Evolutionary conservation across 2,113 vertebrate genomes (phyloP).

Genomic region (Taxidea taxus): DNA sequence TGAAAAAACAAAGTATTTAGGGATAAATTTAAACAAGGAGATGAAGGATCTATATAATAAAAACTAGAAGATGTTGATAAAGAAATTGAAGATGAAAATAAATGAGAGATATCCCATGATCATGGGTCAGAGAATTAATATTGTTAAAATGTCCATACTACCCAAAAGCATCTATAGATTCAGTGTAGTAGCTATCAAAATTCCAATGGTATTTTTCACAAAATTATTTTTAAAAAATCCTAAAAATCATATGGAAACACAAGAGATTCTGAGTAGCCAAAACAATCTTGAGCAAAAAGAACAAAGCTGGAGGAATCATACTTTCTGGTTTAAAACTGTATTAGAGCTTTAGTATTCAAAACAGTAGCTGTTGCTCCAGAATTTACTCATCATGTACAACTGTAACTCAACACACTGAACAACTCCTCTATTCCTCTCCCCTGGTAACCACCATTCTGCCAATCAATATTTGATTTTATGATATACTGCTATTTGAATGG

Average conservation of each 20-base stretch:
- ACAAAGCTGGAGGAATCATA: background rate
- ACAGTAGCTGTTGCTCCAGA: too few species aligned
- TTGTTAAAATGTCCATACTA: background rate
- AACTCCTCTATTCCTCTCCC: background rate
- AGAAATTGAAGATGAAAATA: background rate
- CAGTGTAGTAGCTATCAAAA: background rate
- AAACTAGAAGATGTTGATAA: background rate
- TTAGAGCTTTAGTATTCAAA: background rate
- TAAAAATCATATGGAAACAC: background rate
- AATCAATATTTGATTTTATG: background rate
- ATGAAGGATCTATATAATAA: background rate
- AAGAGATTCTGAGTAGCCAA: background rate
- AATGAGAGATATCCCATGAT: background rate
- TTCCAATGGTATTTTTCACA: background rate
- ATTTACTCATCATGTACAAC: background rate
- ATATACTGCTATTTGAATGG: background rate
- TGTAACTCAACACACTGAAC: background rate
- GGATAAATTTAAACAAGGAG: background rate
- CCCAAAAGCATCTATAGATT: background rate
- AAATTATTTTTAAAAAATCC: background rate
- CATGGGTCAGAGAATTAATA: background rate
- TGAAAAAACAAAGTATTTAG: too few species aligned
- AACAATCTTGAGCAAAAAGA: background rate
- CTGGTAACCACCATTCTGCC: background rate
- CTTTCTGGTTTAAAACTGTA: background rate